phyloP scores from a whole-genome alignment of 2,888 invertebrate species.

The Brachylomia viminalis region DNA sequence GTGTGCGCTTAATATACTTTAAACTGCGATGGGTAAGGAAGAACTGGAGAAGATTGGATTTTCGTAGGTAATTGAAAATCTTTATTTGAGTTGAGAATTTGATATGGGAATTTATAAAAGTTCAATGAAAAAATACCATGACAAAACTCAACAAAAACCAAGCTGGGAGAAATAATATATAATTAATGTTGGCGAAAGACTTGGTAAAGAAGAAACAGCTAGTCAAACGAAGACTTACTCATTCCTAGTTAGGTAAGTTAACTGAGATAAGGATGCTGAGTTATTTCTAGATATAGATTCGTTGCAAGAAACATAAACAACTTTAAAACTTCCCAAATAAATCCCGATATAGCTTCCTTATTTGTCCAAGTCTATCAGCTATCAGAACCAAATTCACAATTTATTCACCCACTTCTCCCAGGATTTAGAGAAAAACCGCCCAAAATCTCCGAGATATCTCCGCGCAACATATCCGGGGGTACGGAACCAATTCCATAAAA shows the following conservation, averaged over 20 bases:
- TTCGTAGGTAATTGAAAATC: conserved; percentile 18
- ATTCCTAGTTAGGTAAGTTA: too few species aligned
- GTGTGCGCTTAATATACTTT: conserved; percentile 47
- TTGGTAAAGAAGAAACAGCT: background rate
- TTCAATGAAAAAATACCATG: background rate
- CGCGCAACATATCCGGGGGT: background rate
- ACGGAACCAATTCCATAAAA: conserved; percentile 54
- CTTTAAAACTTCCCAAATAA: background rate
- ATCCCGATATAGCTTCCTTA: background rate
- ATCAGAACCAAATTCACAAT: conserved; percentile 18
- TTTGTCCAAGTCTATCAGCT: background rate
- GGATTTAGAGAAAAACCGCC: conserved; percentile 15
- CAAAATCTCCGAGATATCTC: conserved; percentile 20
- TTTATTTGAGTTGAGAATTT: background rate
- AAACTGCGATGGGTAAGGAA: conserved; percentile 31
- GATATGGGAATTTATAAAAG: background rate
- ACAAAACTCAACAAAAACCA: background rate
- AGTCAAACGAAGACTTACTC: too few species aligned
- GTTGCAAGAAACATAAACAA: background rate
- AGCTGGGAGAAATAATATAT: too few species aligned
- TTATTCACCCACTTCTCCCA: conserved; percentile 4
- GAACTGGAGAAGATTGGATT: conserved; percentile 29
- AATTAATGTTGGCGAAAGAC: background rate
- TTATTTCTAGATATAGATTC: background rate
- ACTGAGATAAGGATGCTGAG: background rate